Evolutionary conservation across 35 echinoderm and acorn worm species (phyloP).

Genomic region (Heliocidaris erythrogramma): DNA sequence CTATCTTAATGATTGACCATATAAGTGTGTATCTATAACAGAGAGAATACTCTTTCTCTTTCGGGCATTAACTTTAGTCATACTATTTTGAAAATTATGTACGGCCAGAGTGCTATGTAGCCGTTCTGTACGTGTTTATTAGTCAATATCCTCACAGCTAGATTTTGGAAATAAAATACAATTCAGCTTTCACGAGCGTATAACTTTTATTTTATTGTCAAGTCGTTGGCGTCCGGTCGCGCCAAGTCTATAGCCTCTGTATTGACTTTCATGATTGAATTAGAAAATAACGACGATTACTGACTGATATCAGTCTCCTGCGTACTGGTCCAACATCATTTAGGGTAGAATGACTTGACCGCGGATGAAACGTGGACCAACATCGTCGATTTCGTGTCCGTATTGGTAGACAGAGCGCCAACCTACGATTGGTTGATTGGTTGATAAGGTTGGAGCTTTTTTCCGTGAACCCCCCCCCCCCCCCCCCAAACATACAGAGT

Average conservation of each 20-base stretch:
- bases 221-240: background rate
- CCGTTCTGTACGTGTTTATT: background rate
- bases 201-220: background rate
- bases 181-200: background rate
- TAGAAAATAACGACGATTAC: conserved; percentile 13
- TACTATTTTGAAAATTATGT: background rate
- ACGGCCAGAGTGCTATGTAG: background rate
- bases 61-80: background rate
- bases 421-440: no score
- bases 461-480: no score
- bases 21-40: background rate
- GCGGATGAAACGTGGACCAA: background rate
- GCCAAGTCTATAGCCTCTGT: background rate
- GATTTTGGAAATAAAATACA: background rate
- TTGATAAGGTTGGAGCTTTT: no score
- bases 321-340: background rate
- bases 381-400: no score
- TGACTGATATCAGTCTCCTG: background rate
- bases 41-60: background rate
- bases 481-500: no score
- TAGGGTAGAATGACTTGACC: background rate
- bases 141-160: background rate
- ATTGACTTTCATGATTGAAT: conserved; percentile 25
- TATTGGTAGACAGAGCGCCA: no score
- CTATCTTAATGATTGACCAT: no score